Evolutionary conservation across 2,797 vertebrate species (phyloP), one percentile per base, ranked within the genome.

Genomic region (Tachyglossus aculeatus): DNA sequence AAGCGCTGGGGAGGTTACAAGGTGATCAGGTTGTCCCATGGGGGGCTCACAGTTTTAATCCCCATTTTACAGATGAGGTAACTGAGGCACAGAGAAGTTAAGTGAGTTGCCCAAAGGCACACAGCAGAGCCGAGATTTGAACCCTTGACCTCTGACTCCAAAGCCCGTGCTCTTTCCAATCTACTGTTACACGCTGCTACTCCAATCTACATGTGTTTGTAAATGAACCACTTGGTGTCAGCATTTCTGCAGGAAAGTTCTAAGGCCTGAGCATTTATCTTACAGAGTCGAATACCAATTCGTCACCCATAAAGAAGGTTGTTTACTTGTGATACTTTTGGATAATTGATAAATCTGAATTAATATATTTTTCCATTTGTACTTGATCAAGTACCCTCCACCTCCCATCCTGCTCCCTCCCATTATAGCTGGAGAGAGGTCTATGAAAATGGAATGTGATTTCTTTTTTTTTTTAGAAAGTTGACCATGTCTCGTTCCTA

Each of bases 181-280:
- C n/a, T n/a, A n/a, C n/a, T n/a, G n/a, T n/a, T n/a, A n/a, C n/a
- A n/a, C n/a, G n/a, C n/a, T n/a, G n/a, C n/a, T n/a, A n/a, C n/a
- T n/a, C n/a, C n/a, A n/a, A 18, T 22, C 3, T 58, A 50, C 41
- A 58, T 89, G 82, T 82, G 71, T 83, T 84, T 84, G 52, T 31
- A 56, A 62, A 70, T 37, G 57, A 64, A 59, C 91, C 91, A 87
- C 78, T 71, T 83, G 89, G 86, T 92, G 91, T 90, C 92, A 91
- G 82, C 90, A 80, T 87, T 89, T 86, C 82, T 85, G 41, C 64
- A 87, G 66, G 64, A 85, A 40, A 65, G 71, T 21, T 50, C 34
- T 71, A 9, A 45, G 71, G 50, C 57, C 70, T 71, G 71, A 63
- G 57, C 57, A 57, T 68, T 68, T 59, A 33, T 65, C 48, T 58